These are phyloP conservation scores for Pedionomus torquatus DNA, from an alignment of 2,113 vertebrate genomes.

Conservation along the genomic window DNA sequence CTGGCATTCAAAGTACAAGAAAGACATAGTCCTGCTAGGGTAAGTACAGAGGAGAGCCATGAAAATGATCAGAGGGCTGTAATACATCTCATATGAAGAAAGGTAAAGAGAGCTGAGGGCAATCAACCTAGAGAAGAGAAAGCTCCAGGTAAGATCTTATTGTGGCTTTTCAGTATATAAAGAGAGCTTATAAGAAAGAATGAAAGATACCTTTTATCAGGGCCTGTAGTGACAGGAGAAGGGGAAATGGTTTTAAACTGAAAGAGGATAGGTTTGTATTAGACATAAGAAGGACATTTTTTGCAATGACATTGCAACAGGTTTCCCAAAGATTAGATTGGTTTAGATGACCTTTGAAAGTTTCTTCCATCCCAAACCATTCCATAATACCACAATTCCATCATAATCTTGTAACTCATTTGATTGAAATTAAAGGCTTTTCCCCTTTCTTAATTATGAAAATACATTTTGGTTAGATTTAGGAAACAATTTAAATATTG, in stretches of 20 bases:
- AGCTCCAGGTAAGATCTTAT: background rate
- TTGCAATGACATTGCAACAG: background rate
- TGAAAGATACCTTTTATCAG: background rate
- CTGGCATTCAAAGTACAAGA: background rate
- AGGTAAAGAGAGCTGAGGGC: rapidly evolving
- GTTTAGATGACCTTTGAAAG: background rate
- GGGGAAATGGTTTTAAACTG: background rate
- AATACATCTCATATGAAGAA: background rate
- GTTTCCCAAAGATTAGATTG: background rate
- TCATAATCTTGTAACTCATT: background rate
- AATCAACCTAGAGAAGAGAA: background rate
- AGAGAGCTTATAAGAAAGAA: background rate
- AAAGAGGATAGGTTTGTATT: background rate
- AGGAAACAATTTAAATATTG: background rate
- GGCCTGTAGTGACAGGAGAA: background rate
- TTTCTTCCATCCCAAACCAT: background rate
- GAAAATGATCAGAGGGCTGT: background rate
- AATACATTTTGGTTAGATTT: background rate
- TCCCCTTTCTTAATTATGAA: background rate
- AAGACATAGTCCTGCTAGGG: rapidly evolving
- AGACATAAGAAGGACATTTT: background rate
- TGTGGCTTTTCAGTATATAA: background rate
- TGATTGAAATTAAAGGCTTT: background rate
- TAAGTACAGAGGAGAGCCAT: rapidly evolving
- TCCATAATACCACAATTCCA: background rate